Evolutionary conservation across 2,113 vertebrate species (phyloP).

Genomic region (Herpetotheres cachinnans): DNA sequence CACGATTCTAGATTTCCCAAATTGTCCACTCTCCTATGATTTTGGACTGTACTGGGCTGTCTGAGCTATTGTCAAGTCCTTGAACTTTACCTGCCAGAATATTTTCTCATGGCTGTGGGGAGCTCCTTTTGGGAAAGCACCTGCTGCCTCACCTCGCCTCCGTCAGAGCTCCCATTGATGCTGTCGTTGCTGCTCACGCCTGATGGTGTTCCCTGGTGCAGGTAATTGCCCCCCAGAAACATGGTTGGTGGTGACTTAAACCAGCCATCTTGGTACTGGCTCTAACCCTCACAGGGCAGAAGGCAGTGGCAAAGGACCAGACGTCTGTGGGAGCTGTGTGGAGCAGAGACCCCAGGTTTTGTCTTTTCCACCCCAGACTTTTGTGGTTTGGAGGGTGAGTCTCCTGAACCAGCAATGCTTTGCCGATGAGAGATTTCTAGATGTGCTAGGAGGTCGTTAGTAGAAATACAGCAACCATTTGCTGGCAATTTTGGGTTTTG

Average conservation of each 20-base stretch:
- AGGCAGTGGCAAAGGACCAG: neutral
- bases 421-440: neutral
- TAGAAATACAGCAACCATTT: neutral
- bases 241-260: neutral
- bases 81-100: neutral
- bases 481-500: neutral
- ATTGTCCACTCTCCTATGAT: neutral
- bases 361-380: neutral
- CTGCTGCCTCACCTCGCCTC: neutral
- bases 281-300: neutral
- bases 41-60: neutral
- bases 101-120: neutral
- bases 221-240: neutral
- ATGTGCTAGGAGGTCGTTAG: neutral
- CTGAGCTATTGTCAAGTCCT: neutral
- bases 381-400: neutral
- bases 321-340: neutral
- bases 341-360: neutral
- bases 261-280: neutral
- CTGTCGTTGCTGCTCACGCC: fast-evolving
- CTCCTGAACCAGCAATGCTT: neutral
- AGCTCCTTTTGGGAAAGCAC: neutral
- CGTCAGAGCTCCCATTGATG: neutral
- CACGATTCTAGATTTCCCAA: neutral
- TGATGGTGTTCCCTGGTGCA: neutral